phyloP scores from a whole-genome alignment of 1,140 invertebrate species.

The Caenorhabditis elegans region WBcel235 BX284602.5:10497001-10497500 shows the following conservation, averaged over 20 bases:
- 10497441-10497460: neutral
- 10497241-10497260: too few relatives aligned
- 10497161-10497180: too few relatives aligned
- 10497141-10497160: too few relatives aligned
- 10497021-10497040: slow-evolving; percentile 12
- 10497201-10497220: neutral
- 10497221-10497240: slow-evolving; percentile 1
- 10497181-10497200: slow-evolving; percentile 11
- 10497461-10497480: neutral
- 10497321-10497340: neutral
- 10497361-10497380: neutral
- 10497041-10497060: too few relatives aligned
- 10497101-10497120: too few relatives aligned
- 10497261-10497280: neutral
- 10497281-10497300: neutral
- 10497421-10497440: neutral
- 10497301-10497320: slow-evolving; percentile 1
- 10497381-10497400: neutral
- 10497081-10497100: too few relatives aligned
- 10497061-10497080: too few relatives aligned
- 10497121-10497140: too few relatives aligned
- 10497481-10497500: neutral
- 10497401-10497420: slow-evolving; percentile 1
- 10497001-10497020: neutral
- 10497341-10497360: slow-evolving; percentile 31